These are phyloP conservation scores for Anodontia alba DNA, from an alignment of 2,888 invertebrate species.

Conservation along the genomic window DNA sequence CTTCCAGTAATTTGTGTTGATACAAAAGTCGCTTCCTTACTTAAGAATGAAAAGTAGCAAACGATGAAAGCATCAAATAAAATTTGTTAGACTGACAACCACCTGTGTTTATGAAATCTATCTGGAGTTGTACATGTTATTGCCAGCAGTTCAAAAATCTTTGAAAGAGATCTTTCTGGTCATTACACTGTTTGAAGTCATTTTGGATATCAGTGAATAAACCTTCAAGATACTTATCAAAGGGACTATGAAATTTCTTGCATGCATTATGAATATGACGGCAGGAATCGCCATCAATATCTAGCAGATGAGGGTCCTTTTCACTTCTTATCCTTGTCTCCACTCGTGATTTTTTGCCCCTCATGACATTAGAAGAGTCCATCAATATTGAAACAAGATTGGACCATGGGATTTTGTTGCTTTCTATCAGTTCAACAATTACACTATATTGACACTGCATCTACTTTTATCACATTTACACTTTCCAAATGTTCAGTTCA, in stretches of 20 bases:
- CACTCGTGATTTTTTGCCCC: slow-evolving; percentile 59
- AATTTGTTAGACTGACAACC: slow-evolving; percentile 61
- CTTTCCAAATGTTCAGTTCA: slow-evolving; percentile 46
- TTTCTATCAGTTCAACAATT: no score
- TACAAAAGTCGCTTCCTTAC: background rate
- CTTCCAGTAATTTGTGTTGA: slow-evolving; percentile 45
- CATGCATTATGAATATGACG: slow-evolving; percentile 69
- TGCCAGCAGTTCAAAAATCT: slow-evolving; percentile 43
- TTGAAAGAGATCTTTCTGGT: slow-evolving; percentile 59
- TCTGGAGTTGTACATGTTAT: slow-evolving; percentile 49
- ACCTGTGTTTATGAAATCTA: slow-evolving; percentile 53
- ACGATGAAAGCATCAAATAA: slow-evolving; percentile 44
- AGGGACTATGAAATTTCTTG: slow-evolving; percentile 60
- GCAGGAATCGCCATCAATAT: slow-evolving; percentile 67
- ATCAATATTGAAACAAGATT: slow-evolving; percentile 62
- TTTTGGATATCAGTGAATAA: slow-evolving; percentile 22
- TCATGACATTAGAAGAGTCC: slow-evolving; percentile 67
- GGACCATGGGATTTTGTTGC: slow-evolving; percentile 58
- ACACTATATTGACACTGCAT: no score
- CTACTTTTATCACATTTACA: no score
- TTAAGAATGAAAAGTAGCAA: slow-evolving; percentile 36
- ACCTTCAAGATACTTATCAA: slow-evolving; percentile 46
- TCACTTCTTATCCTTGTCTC: slow-evolving; percentile 51
- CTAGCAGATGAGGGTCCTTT: slow-evolving; percentile 61
- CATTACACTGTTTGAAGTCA: slow-evolving; percentile 28